Evolutionary conservation across 2,888 invertebrate species (phyloP), one percentile per base, ranked within the genome.

Genomic region (Drosophila trichaetosa): DNA sequence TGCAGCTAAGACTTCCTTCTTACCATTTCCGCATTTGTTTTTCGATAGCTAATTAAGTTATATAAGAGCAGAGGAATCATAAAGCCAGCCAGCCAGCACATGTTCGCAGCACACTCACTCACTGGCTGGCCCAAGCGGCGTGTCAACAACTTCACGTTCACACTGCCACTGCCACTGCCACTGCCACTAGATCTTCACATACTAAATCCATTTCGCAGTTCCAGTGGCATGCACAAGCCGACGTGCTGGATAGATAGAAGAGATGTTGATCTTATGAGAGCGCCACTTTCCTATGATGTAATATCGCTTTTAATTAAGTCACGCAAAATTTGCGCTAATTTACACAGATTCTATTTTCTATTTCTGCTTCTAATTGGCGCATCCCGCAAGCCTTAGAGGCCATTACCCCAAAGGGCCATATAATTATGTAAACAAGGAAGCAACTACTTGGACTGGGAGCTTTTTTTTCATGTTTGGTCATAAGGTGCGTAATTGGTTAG

Each of bases 321-420:
- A 89, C 87, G 87, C 89, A 87, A 85, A 88, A 86, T 83, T 73
- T 79, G 77, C 81, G 81, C 88, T 83, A 79, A 83, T 86, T 79
- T 79, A 73, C 75, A 71, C 64, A 53, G 60, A 69, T 78, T 78
- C 78, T 78, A 75, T 77, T 70, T 72, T 72, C 70, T 60, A 70
- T 72, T 83, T 86, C 70, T 70, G 67, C 82, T 87, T 84, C 78
- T 84, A 82, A 83, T 83, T 85, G 68, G 62, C 56, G 33, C 27
- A 24, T 34, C 53, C 11, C 46, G 57, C 31, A 54, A 21, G 34
- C 31, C 36, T 31, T 31, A 61, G 36, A 61, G 75, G 29, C 64
- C 51, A 71, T 65, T 71, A 61, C 62, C 63, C 66, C 57, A 38
- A 64, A 57, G 69, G 80, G 64, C 73, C 54, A 69, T 69, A 71